phyloP scores from a whole-genome alignment of 2,888 invertebrate species.

The Noctua janthina region DNA sequence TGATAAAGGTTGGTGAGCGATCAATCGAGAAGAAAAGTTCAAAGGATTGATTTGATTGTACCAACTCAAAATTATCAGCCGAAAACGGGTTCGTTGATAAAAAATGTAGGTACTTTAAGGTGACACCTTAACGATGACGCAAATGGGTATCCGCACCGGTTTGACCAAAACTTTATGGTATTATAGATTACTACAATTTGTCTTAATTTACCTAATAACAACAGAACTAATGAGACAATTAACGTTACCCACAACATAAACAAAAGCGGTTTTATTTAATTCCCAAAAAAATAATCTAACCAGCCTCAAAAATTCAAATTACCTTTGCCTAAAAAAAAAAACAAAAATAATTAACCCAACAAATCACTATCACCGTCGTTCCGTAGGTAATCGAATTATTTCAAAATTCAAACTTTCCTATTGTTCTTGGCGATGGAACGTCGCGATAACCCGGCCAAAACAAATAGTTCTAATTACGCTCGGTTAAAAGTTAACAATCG shows the following conservation, averaged over 20 bases:
- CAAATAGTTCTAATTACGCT: slow-evolving; percentile 89
- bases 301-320: slow-evolving; percentile 31
- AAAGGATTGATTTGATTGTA: not conserved
- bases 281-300: slow-evolving; percentile 12
- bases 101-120: not conserved
- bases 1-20: not conserved
- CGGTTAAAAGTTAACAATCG: slow-evolving; percentile 85
- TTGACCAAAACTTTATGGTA: not conserved
- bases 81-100: not conserved
- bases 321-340: slow-evolving; percentile 39
- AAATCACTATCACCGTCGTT: slow-evolving; percentile 76
- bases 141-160: not conserved
- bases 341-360: slow-evolving; percentile 65
- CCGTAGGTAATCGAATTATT: slow-evolving; percentile 80
- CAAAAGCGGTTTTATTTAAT: slow-evolving; percentile 24
- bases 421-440: slow-evolving; percentile 78
- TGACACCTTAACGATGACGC: not conserved
- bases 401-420: slow-evolving; percentile 83
- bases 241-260: slow-evolving; percentile 22
- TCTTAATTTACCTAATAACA: slow-evolving; percentile 5
- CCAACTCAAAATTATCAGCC: not conserved
- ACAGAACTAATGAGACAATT: slow-evolving; percentile 25
- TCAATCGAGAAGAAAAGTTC: not conserved
- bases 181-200: not conserved
- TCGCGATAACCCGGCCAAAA: slow-evolving; percentile 83